Evolutionary conservation across 2,113 vertebrate genomes (phyloP).

Genomic region (Rutilus rutilus): DNA sequence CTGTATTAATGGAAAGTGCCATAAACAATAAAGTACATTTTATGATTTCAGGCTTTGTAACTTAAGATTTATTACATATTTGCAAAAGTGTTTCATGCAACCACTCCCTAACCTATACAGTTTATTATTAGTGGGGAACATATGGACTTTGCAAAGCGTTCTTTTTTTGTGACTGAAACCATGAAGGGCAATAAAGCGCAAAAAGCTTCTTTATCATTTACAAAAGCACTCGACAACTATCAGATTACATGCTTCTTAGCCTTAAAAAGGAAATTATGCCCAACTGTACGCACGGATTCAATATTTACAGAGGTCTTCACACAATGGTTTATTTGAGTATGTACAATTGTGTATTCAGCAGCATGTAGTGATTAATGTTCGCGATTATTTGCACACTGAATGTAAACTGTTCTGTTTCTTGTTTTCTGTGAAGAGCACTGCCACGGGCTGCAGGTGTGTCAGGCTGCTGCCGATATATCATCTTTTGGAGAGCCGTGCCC

Average conservation of each 20-base stretch:
- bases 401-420: background rate
- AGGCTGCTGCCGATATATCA: conserved; percentile 77
- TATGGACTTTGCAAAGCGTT: background rate
- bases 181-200: background rate
- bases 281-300: conserved; percentile 34
- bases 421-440: conserved; percentile 79
- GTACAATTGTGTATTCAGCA: background rate
- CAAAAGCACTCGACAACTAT: background rate
- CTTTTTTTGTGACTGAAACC: background rate
- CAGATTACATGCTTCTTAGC: conserved; percentile 3
- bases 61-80: background rate
- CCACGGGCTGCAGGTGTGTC: conserved; percentile 88
- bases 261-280: background rate
- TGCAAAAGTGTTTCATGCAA: background rate
- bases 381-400: background rate
- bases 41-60: background rate
- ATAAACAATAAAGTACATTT: background rate
- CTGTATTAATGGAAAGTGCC: background rate
- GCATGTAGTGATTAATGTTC: background rate
- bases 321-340: conserved; percentile 23
- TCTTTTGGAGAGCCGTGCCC: conserved; percentile 87
- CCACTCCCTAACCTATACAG: background rate
- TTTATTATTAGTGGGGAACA: background rate
- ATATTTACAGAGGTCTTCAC: conserved; percentile 34
- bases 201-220: background rate